Evolutionary conservation across 2,113 vertebrate genomes (phyloP).

Genomic region (Coracopsis vasa): DNA sequence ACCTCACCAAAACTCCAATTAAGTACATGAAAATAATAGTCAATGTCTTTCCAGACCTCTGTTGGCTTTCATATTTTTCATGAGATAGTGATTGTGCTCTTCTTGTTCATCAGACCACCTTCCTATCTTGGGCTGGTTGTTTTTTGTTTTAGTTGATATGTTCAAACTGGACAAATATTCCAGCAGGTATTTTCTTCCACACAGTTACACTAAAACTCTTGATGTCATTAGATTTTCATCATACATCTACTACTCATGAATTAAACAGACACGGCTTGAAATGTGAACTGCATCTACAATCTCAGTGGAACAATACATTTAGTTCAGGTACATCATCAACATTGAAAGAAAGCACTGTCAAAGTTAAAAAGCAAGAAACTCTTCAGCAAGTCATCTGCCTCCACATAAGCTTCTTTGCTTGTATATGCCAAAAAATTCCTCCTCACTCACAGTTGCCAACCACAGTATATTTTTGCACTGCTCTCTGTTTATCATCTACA

Average conservation of each 20-base stretch:
- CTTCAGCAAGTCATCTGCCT: conserved; percentile 16
- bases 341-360: not conserved
- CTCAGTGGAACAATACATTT: not conserved
- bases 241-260: not conserved
- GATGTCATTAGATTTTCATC: not conserved
- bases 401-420: not conserved
- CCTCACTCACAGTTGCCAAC: conserved; percentile 28
- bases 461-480: conserved; percentile 7
- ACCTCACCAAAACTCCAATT: not conserved
- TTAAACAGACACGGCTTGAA: not conserved
- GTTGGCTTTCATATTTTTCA: not conserved
- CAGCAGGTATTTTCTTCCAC: not conserved
- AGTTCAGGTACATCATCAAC: not conserved
- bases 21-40: not conserved
- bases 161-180: not conserved
- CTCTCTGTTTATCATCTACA: conserved; percentile 16
- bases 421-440: not conserved
- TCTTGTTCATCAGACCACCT: not conserved
- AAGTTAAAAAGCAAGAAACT: conserved; percentile 17
- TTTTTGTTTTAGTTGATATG: not conserved
- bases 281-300: not conserved
- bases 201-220: not conserved
- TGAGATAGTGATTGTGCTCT: not conserved
- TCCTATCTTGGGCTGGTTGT: not conserved
- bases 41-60: not conserved